Percentiles rank a stretch among this genome's conserved stretches.
These are phyloP conservation scores for Volucella inflata DNA, from an alignment of 2,888 invertebrate genomes.

Conservation along the genomic window DNA sequence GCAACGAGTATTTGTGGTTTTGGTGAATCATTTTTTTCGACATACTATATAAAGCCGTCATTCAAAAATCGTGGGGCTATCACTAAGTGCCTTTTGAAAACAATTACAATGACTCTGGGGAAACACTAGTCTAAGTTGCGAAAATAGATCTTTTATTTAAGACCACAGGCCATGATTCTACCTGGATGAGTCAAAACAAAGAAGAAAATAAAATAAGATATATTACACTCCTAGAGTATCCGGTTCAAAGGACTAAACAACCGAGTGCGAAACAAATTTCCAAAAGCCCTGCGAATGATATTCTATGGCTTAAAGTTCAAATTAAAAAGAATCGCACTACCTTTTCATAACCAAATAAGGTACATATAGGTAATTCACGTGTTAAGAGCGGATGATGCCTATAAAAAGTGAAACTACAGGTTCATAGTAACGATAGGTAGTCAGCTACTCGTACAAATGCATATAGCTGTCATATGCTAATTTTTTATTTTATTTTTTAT, in stretches of 20 bases:
- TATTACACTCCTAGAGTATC: neutral
- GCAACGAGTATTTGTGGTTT: neutral
- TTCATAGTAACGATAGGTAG: constrained; percentile 29
- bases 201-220: too few relatives aligned
- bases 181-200: too few relatives aligned
- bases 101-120: too few relatives aligned
- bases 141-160: too few relatives aligned
- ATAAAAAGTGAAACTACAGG: constrained; percentile 63
- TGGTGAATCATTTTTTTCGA: neutral
- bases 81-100: constrained; percentile 1
- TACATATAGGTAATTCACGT: constrained; percentile 20
- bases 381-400: neutral
- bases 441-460: constrained; percentile 47
- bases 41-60: neutral
- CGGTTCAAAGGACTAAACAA: neutral
- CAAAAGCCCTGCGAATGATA: neutral
- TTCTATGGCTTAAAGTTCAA: neutral
- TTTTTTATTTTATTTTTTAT: constrained; percentile 45
- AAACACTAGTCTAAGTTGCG: too few relatives aligned
- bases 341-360: constrained; percentile 1
- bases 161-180: too few relatives aligned
- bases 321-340: neutral
- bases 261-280: neutral
- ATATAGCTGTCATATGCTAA: constrained; percentile 59
- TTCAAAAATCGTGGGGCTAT: neutral